These are phyloP conservation scores for Amblyteles armatorius DNA, from an alignment of 2,888 invertebrate genomes.

Conservation along the genomic window DNA sequence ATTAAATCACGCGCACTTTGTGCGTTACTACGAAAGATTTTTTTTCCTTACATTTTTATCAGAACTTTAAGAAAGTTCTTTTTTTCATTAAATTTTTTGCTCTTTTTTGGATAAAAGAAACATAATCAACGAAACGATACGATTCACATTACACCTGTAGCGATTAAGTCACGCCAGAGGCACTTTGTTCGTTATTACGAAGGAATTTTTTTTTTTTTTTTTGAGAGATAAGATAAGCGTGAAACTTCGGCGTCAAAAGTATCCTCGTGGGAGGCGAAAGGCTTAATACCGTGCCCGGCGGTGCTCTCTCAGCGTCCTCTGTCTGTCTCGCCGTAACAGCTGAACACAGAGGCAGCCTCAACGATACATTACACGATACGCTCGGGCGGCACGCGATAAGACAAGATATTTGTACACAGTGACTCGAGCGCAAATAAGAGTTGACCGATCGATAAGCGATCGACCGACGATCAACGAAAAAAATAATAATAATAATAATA, in stretches of 20 bases:
- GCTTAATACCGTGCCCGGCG: slow-evolving; percentile 18
- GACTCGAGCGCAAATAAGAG: slow-evolving; percentile 51
- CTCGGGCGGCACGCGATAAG: slow-evolving; percentile 48
- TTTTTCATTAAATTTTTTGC: background rate
- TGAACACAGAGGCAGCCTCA: slow-evolving; percentile 18
- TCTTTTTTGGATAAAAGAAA: background rate
- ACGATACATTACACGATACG: slow-evolving; percentile 28
- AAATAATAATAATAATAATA: slow-evolving; percentile 22
- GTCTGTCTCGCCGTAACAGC: background rate
- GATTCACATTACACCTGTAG: slow-evolving; percentile 13
- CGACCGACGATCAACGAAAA: slow-evolving; percentile 45
- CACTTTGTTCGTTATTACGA: slow-evolving; percentile 22
- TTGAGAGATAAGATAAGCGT: slow-evolving; percentile 55
- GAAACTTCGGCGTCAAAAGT: slow-evolving; percentile 43
- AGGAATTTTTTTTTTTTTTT: slow-evolving; percentile 31
- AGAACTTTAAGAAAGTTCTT: no score
- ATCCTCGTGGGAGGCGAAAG: slow-evolving; percentile 50
- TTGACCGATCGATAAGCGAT: slow-evolving; percentile 61
- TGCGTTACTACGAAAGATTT: slow-evolving; percentile 27
- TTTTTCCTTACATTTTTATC: background rate
- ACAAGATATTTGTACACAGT: slow-evolving; percentile 55
- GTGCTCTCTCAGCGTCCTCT: background rate
- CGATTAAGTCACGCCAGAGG: slow-evolving; percentile 25
- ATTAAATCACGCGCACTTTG: slow-evolving; percentile 21
- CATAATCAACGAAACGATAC: background rate